phyloP scores from a whole-genome alignment of 2,113 vertebrate species.

The Perca fluviatilis region DNA sequence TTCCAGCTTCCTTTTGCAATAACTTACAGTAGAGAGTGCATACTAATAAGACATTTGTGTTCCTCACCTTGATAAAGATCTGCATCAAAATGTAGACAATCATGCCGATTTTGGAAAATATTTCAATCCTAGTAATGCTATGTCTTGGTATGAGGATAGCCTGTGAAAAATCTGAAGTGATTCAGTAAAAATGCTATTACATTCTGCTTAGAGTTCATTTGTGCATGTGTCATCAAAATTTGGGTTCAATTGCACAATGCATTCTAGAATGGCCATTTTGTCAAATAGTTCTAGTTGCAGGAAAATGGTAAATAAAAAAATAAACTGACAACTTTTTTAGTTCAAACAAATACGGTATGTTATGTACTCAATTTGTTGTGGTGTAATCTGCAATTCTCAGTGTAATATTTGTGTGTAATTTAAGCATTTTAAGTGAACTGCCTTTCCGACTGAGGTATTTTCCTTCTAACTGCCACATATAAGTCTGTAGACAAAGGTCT shows the following conservation, averaged over 20 bases:
- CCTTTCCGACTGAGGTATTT: conserved; percentile 38
- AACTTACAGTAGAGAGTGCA: neutral
- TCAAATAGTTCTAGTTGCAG: neutral
- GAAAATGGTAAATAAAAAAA: neutral
- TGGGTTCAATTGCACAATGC: neutral
- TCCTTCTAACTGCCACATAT: conserved; percentile 36
- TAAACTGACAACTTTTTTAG: neutral
- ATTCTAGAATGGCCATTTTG: neutral
- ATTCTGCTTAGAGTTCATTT: neutral
- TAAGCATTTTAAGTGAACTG: conserved; percentile 32
- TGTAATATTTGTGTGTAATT: conserved; percentile 24
- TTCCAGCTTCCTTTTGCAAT: neutral
- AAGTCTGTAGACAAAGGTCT: conserved; percentile 8
- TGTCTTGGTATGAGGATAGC: neutral
- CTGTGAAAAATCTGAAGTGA: neutral
- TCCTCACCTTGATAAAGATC: neutral
- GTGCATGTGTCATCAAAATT: neutral
- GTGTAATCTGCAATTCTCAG: conserved; percentile 2
- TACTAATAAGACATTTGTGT: no score
- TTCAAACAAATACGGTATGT: neutral
- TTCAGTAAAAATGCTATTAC: neutral
- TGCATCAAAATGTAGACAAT: neutral
- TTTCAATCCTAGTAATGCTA: neutral
- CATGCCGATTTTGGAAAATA: neutral
- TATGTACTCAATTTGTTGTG: neutral